Evolutionary conservation across 2,888 invertebrate genomes (phyloP), one percentile per base, ranked within the genome.

Genomic region (Lasioglossum villosulum): DNA sequence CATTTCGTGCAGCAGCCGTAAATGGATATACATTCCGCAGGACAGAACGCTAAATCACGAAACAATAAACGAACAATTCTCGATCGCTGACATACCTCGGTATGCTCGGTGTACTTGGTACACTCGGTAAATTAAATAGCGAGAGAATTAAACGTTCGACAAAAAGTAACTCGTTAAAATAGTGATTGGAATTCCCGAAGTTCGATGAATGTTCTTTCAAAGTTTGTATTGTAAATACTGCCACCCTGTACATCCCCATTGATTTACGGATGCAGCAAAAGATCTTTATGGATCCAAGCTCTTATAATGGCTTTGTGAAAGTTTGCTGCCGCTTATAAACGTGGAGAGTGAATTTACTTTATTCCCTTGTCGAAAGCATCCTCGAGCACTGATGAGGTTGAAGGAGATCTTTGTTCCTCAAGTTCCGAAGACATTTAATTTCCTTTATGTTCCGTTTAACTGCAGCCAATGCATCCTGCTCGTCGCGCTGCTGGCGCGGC

Each of bases 351-450:
- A 70, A 86, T 81, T 84, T 84, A 78, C 75, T 86, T 75, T 75
- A 75, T 71, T 72, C 75, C 70, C 88, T 85, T 78, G 78, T 85
- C 75, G 82, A 85, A 71, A 77, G 83, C 56, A 52, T 56, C 42
- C 72, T 75, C 27, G 30, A 19, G 52, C 72, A 72, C 37, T 45
- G 78, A 75, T 59, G 78, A 78, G 30, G 39, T 16, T 19, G 23
- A 79, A 42, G 27, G 27, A 80, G 73, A 82, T 82, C 71, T 66
- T 78, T 81, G 34, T 48, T 63, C 12, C 5, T 66, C 8, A 2
- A 52, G 34, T 74, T 56, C 1, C 19, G 56, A 37, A 6, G 45
- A 75, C 75, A 42, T 37, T 85, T 83, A 83, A 83, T 85, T 78
- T 77, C 71, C 77, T 52, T 75, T 75, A 75, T 81, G 66, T 23